Percentiles rank a stretch among this genome's conserved stretches.
phyloP scores from a whole-genome alignment of 2,888 invertebrate genomes.

The Caenorhabditis afra region DNA sequence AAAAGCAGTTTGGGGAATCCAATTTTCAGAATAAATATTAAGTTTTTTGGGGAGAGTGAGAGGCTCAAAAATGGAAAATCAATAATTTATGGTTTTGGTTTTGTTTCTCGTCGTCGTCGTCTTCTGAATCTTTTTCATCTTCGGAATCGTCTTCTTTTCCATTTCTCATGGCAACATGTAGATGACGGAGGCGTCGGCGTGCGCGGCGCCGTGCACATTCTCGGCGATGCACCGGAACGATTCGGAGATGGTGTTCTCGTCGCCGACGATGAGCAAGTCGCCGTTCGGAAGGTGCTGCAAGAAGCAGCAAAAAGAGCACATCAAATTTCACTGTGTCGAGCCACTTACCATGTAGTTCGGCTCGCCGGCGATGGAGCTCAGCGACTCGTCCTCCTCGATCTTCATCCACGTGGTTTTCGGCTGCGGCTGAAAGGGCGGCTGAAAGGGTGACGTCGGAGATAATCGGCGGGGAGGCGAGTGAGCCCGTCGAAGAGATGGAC shows the following conservation, averaged over 20 bases:
- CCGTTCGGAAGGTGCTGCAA: constrained; percentile 58
- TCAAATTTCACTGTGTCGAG: neutral
- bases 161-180: constrained; percentile 52
- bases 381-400: constrained; percentile 62
- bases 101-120: no score
- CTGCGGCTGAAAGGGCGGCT: constrained; percentile 59
- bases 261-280: constrained; percentile 60
- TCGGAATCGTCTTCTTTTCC: no score
- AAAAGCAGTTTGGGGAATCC: no score
- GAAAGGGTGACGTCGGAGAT: constrained; percentile 50
- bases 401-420: constrained; percentile 57
- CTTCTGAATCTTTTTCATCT: no score
- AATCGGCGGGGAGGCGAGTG: constrained; percentile 19
- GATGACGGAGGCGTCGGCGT: constrained; percentile 57
- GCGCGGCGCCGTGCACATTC: constrained; percentile 49
- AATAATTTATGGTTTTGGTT: no score
- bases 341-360: constrained; percentile 57
- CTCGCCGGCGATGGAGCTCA: constrained; percentile 43
- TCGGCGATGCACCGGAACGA: constrained; percentile 63
- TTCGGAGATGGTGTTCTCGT: constrained; percentile 55
- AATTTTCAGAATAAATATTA: no score
- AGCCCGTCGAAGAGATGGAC: constrained; percentile 29
- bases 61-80: no score
- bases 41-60: no score
- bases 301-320: no score